Percentiles rank a stretch among this genome's conserved stretches.
These are phyloP conservation scores for Eurytoma californica DNA, from an alignment of 2,888 invertebrate species.

Conservation along the genomic window DNA sequence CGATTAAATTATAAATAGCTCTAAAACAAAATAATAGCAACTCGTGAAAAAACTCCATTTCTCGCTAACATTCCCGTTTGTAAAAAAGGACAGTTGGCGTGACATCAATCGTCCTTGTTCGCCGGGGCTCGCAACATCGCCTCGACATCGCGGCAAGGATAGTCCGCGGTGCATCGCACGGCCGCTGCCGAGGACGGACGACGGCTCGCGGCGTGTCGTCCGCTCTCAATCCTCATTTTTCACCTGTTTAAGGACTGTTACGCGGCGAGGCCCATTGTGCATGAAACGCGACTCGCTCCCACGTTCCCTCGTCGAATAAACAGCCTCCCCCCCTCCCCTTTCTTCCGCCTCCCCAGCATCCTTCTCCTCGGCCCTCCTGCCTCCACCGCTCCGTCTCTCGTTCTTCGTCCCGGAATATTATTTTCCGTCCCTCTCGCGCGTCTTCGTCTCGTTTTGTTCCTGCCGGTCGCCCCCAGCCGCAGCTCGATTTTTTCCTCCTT, in stretches of 20 bases:
- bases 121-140: no score
- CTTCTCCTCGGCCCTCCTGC: constrained; percentile 28
- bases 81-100: no score
- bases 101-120: no score
- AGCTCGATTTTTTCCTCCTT: constrained; percentile 30
- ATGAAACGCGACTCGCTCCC: constrained; percentile 45
- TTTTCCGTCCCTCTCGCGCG: constrained; percentile 28
- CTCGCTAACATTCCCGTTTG: no score
- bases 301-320: constrained; percentile 52
- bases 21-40: no score
- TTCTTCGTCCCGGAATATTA: constrained; percentile 7
- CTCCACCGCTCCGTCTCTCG: background rate
- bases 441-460: background rate
- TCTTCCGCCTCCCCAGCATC: constrained; percentile 36
- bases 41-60: no score
- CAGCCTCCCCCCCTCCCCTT: constrained; percentile 50
- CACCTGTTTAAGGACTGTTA: constrained; percentile 49
- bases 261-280: constrained; percentile 42
- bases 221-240: constrained; percentile 46
- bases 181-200: background rate
- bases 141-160: no score
- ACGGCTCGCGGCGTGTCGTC: constrained; percentile 15
- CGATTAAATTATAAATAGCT: no score
- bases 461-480: background rate
- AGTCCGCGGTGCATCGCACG: background rate